Evolutionary conservation across 2,888 invertebrate species (phyloP).

Genomic region (Lasius fuliginosus): DNA sequence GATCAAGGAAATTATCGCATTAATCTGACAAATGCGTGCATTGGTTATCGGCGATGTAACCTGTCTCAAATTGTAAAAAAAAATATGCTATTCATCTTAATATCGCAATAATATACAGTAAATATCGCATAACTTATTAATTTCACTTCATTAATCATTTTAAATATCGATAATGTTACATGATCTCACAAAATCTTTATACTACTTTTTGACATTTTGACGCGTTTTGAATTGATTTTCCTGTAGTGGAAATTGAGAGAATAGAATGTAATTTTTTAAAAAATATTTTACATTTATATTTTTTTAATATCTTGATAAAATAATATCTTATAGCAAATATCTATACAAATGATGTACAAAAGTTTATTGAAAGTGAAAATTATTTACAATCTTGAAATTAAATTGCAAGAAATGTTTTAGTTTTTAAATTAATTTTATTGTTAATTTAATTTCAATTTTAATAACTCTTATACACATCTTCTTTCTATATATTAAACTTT

Average conservation of each 20-base stretch:
- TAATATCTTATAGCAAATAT: not conserved
- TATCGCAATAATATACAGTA: not conserved
- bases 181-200: not conserved
- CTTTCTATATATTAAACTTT: not conserved
- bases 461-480: not conserved
- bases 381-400: slow-evolving; percentile 1
- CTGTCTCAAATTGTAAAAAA: not conserved
- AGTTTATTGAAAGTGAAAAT: not conserved
- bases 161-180: not conserved
- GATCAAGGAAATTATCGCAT: not conserved
- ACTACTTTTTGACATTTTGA: not conserved
- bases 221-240: not conserved
- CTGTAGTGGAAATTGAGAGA: not conserved
- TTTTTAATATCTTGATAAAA: not conserved
- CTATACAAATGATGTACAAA: not conserved
- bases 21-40: not conserved
- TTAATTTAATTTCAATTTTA: not conserved
- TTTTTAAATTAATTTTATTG: not conserved
- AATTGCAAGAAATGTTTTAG: slow-evolving; percentile 11
- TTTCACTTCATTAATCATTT: not conserved
- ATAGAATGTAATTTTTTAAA: not conserved
- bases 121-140: not conserved
- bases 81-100: not conserved
- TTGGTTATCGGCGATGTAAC: not conserved
- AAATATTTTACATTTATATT: not conserved